These are phyloP conservation scores for Nebria salina DNA, from an alignment of 2,888 invertebrate genomes.

Conservation along the genomic window DNA sequence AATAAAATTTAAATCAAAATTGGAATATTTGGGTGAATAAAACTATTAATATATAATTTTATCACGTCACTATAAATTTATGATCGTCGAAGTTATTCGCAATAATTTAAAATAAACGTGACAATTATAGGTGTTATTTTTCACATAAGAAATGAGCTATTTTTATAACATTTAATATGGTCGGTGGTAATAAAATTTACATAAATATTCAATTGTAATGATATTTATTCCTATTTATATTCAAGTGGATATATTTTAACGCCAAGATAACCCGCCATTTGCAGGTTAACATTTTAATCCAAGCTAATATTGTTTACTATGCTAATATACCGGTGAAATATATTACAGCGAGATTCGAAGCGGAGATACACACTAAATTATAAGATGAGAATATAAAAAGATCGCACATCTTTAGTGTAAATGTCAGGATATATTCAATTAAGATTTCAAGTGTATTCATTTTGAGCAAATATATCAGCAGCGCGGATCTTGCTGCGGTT, in stretches of 20 bases:
- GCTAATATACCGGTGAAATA: constrained; percentile 32
- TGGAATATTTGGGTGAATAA: not conserved
- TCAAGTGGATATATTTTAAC: constrained; percentile 35
- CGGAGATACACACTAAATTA: constrained; percentile 8
- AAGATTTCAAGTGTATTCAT: constrained; percentile 31
- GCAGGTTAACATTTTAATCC: constrained; percentile 40
- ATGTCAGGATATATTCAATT: constrained; percentile 40
- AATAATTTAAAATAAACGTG: constrained; percentile 39
- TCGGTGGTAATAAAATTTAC: constrained; percentile 33
- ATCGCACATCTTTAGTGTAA: constrained; percentile 8
- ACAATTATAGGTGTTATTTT: constrained; percentile 30
- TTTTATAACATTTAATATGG: constrained; percentile 11
- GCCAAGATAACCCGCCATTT: constrained; percentile 24
- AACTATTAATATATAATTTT: not conserved
- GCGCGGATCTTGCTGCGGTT: constrained; percentile 33
- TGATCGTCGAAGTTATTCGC: constrained; percentile 6
- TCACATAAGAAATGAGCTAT: constrained; percentile 22
- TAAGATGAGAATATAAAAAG: constrained; percentile 12
- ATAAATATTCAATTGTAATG: constrained; percentile 41
- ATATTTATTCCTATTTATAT: constrained; percentile 36
- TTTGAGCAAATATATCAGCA: constrained; percentile 27
- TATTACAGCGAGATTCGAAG: not conserved
- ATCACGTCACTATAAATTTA: not conserved
- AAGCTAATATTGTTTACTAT: constrained; percentile 31
- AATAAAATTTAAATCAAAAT: not conserved